Percentiles rank a stretch among this genome's conserved stretches.
phyloP scores from a whole-genome alignment of 2,113 vertebrate genomes.

The Sphyrna mokarran region DNA sequence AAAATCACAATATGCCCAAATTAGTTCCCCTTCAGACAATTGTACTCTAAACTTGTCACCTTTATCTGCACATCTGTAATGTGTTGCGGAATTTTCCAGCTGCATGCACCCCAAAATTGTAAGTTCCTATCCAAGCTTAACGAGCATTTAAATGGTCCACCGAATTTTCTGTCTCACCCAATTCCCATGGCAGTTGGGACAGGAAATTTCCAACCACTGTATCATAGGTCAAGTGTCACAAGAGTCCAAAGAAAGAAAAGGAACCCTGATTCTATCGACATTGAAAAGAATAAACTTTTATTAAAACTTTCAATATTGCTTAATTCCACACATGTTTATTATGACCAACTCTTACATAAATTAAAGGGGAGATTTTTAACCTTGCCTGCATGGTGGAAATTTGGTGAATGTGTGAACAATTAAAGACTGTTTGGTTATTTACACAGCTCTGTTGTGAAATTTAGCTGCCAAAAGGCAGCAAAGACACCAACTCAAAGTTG shows the following conservation, averaged over 20 bases:
- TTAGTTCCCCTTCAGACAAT: not conserved
- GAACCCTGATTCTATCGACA: not conserved
- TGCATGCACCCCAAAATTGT: too few species aligned
- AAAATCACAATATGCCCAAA: not conserved
- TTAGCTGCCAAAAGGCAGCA: not conserved
- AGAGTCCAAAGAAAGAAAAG: not conserved
- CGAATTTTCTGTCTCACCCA: too few species aligned
- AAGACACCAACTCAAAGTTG: not conserved
- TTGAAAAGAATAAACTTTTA: not conserved
- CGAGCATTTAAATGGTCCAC: too few species aligned
- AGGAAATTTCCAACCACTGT: too few species aligned
- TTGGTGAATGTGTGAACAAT: not conserved
- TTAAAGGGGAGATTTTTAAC: not conserved
- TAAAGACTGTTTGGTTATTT: not conserved
- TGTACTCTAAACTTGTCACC: not conserved
- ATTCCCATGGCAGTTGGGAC: too few species aligned
- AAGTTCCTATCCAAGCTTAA: too few species aligned
- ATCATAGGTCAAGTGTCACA: not conserved
- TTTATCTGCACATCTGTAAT: too few species aligned
- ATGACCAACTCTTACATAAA: not conserved
- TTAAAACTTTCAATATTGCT: not conserved
- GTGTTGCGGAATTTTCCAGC: too few species aligned
- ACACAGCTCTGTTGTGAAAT: not conserved
- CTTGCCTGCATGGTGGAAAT: not conserved
- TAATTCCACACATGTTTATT: not conserved